These are phyloP conservation scores for Lordiphosa stackelbergi DNA, from an alignment of 1,140 invertebrate genomes.

Conservation along the genomic window DNA sequence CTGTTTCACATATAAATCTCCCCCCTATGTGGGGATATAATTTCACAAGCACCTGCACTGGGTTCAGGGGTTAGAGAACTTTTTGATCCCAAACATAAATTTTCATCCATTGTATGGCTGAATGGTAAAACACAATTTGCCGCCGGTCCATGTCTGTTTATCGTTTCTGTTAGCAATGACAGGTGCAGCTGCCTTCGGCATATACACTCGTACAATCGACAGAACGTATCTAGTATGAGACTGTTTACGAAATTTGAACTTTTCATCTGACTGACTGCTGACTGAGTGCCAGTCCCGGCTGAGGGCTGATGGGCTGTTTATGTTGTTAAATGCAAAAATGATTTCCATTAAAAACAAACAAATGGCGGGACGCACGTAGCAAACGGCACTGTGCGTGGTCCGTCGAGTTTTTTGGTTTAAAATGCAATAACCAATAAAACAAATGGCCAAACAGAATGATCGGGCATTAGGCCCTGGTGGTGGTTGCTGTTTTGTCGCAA, in stretches of 20 bases:
- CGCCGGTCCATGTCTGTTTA: constrained; percentile 46
- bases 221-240: constrained; percentile 24
- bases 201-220: constrained; percentile 15
- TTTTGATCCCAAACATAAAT: constrained; percentile 50
- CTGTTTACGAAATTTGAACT: constrained; percentile 72
- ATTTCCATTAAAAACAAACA: constrained; percentile 71
- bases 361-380: constrained; percentile 57
- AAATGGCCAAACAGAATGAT: constrained; percentile 74
- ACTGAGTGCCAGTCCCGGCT: constrained; percentile 29
- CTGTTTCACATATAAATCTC: constrained; percentile 46
- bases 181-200: constrained; percentile 63
- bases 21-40: constrained; percentile 27
- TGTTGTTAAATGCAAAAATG: constrained; percentile 75
- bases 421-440: constrained; percentile 75
- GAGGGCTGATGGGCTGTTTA: constrained; percentile 52
- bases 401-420: constrained; percentile 57
- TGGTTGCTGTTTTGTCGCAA: constrained; percentile 44
- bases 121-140: constrained; percentile 6
- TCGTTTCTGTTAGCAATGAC: constrained; percentile 67
- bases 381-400: constrained; percentile 36
- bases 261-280: constrained; percentile 40
- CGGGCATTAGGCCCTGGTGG: constrained; percentile 58
- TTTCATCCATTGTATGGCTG: constrained; percentile 45
- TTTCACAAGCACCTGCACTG: constrained; percentile 37
- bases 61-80: constrained; percentile 60